A percentile compares a stretch with the other conserved stretches of the same genome.
These are phyloP conservation scores for Scopus umbretta DNA, from an alignment of 2,113 vertebrate species.

Conservation along the genomic window DNA sequence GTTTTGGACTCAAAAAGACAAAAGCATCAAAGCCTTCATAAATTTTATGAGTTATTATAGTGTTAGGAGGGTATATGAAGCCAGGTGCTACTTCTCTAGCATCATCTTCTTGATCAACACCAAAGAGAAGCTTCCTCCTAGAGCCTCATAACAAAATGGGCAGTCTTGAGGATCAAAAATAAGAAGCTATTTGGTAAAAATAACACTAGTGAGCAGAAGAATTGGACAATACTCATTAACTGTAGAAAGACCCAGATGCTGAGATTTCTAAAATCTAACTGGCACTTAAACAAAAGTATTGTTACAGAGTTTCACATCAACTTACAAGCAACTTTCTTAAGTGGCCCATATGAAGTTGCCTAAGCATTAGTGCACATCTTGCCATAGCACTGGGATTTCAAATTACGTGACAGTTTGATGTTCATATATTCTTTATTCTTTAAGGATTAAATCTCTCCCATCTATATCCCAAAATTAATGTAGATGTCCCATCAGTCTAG, in stretches of 20 bases:
- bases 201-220: background rate
- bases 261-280: background rate
- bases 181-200: background rate
- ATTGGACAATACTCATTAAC: background rate
- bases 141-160: background rate
- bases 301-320: background rate
- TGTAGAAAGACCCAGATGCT: background rate
- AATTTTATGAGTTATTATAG: background rate
- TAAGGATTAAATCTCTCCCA: background rate
- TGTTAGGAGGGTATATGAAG: background rate
- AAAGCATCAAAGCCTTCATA: background rate
- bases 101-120: background rate
- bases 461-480: background rate
- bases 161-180: background rate
- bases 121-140: background rate
- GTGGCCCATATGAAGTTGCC: background rate
- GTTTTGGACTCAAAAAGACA: background rate
- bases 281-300: background rate
- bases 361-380: background rate
- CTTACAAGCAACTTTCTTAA: background rate
- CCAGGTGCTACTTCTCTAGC: background rate
- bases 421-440: background rate
- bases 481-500: background rate
- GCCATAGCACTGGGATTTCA: background rate
- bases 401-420: rapidly evolving